Conservation (phyloP, 1,140 invertebrate species). For the Andricus grossulariae region DNA sequence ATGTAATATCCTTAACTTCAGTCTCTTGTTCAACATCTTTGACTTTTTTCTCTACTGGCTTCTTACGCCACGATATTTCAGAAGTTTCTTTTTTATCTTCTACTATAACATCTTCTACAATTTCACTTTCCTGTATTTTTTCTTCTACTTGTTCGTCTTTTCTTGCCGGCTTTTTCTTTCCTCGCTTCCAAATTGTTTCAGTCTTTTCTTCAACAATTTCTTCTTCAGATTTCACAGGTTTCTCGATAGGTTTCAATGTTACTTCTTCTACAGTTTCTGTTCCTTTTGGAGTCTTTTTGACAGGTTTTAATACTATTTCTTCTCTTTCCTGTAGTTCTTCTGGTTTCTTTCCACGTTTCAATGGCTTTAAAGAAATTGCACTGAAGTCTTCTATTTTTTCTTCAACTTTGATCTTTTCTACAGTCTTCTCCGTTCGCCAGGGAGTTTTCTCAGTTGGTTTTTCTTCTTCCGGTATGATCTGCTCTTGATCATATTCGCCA, state of each 20-base stretch:
- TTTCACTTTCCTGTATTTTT: conserved; percentile 5
- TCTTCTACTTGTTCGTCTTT: conserved; percentile 57
- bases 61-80: not conserved
- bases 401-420: conserved; percentile 40
- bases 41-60: too few relatives aligned
- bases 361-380: conserved; percentile 45
- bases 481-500: conserved; percentile 30
- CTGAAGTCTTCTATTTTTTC: conserved; percentile 47
- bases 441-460: conserved; percentile 51
- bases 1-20: too few relatives aligned
- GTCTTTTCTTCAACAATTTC: conserved; percentile 54
- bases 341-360: conserved; percentile 41
- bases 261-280: conserved; percentile 69
- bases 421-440: conserved; percentile 27
- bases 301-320: conserved; percentile 34
- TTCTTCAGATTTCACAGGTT: conserved; percentile 18
- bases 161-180: too few relatives aligned
- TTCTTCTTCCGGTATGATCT: conserved; percentile 13
- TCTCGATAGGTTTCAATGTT: conserved; percentile 48
- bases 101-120: conserved; percentile 8
- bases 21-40: conserved; percentile 11
- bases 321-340: conserved; percentile 46
- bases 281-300: conserved; percentile 56
- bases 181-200: conserved; percentile 34
- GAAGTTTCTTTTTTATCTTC: conserved; percentile 47